Evolutionary conservation across 2,888 invertebrate species (phyloP).

Genomic region (Homarus gammarus): DNA sequence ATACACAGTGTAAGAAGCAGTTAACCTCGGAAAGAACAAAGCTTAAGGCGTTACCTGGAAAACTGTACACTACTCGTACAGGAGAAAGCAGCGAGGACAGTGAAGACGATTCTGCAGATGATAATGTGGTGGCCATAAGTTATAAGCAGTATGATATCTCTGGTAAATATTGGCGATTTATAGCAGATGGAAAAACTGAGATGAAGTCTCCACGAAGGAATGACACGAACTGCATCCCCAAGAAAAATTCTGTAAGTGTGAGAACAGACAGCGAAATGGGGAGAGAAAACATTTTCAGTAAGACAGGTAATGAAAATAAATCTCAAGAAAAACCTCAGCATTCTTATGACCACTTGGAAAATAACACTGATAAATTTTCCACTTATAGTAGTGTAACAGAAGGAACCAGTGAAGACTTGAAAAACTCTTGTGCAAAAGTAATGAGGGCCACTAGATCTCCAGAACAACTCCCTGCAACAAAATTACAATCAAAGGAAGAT

Average conservation of each 20-base stretch:
- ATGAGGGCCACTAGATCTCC: neutral
- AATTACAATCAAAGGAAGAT: neutral
- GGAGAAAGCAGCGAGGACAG: constrained; percentile 54
- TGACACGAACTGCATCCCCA: neutral
- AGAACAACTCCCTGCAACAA: neutral
- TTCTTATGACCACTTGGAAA: neutral
- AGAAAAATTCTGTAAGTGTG: neutral
- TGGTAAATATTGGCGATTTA: constrained; percentile 22
- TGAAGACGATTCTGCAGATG: constrained; percentile 1
- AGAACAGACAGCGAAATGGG: neutral
- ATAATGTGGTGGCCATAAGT: constrained; percentile 42
- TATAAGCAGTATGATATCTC: constrained; percentile 33
- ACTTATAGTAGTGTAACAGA: neutral
- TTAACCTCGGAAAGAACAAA: neutral
- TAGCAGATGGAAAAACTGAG: neutral
- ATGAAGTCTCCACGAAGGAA: neutral
- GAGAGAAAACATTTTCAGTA: neutral
- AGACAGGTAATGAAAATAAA: neutral
- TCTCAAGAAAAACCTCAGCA: neutral
- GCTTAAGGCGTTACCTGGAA: neutral
- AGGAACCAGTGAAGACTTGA: neutral
- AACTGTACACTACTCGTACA: constrained; percentile 29
- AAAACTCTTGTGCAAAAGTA: neutral
- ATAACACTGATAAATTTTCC: neutral
- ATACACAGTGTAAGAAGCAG: too few species aligned